Conservation (phyloP, 2,797 vertebrate species). For the Rousettus madagascariensis region DNA sequence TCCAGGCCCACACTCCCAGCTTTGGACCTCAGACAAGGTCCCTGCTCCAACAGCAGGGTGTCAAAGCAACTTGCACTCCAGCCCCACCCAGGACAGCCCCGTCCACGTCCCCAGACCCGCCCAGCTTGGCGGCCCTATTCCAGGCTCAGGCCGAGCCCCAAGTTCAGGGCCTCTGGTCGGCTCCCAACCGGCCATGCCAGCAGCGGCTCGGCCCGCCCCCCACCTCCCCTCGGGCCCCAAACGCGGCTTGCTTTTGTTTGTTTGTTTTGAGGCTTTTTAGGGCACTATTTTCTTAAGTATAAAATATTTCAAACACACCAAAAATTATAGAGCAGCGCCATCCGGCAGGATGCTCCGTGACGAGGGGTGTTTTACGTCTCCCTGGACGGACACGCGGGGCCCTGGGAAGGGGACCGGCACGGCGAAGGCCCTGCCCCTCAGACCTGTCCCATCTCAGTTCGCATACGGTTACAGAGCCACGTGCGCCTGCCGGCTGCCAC, state of each 20-base stretch:
- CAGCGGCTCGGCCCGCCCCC: not conserved
- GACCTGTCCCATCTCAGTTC: accelerated
- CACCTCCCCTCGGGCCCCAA: too few relatives aligned
- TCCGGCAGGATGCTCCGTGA: accelerated
- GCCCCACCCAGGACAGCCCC: not conserved
- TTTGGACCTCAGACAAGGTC: accelerated
- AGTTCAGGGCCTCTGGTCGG: not conserved
- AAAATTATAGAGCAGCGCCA: accelerated
- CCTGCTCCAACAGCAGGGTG: accelerated
- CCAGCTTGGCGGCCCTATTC: accelerated
- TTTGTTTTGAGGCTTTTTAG: not conserved
- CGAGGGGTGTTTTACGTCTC: accelerated
- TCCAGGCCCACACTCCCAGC: not conserved
- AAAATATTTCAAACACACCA: not conserved
- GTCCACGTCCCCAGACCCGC: not conserved
- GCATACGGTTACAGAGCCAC: accelerated
- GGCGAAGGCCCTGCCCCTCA: too few relatives aligned
- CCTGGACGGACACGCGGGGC: accelerated
- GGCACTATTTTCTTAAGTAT: too few relatives aligned
- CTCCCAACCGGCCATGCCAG: not conserved
- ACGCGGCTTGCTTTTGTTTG: not conserved
- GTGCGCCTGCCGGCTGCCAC: accelerated
- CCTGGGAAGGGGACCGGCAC: accelerated
- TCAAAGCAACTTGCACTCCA: not conserved
- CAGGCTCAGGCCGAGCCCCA: not conserved